A percentile compares a stretch with the other conserved stretches of the same genome.
phyloP scores from a whole-genome alignment of 2,888 invertebrate genomes.

The Oxytorus armatus region DNA sequence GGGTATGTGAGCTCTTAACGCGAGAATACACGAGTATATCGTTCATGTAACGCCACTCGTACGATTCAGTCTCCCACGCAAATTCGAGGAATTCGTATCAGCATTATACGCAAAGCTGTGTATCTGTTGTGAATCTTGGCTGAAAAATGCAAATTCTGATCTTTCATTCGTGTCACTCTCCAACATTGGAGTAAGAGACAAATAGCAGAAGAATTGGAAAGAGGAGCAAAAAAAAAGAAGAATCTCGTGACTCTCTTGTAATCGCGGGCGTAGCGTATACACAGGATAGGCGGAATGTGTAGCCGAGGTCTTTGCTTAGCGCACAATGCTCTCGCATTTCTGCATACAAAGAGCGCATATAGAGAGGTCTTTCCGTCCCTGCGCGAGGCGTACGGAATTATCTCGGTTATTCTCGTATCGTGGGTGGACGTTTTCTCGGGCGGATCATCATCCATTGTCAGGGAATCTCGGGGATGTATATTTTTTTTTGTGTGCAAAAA shows the following conservation, averaged over 20 bases:
- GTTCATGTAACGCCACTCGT: constrained; percentile 58
- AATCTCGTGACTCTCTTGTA: constrained; percentile 52
- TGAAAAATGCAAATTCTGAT: constrained; percentile 45
- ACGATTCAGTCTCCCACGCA: constrained; percentile 51
- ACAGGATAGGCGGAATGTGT: constrained; percentile 60
- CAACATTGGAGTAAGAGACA: constrained; percentile 17
- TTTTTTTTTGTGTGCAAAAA: neutral
- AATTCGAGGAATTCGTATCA: constrained; percentile 51
- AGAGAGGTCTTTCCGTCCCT: constrained; percentile 32
- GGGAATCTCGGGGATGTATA: constrained; percentile 32
- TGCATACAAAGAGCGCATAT: constrained; percentile 70
- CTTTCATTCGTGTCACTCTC: constrained; percentile 28
- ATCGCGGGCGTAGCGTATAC: constrained; percentile 51
- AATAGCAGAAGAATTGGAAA: constrained; percentile 30
- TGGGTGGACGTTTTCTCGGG: constrained; percentile 68
- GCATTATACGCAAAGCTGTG: constrained; percentile 15
- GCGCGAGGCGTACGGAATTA: constrained; percentile 63
- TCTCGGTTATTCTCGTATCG: constrained; percentile 62
- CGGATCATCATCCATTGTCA: constrained; percentile 68
- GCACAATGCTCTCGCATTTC: constrained; percentile 69
- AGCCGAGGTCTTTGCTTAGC: constrained; percentile 52
- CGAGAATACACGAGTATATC: constrained; percentile 49
- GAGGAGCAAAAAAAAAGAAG: constrained; percentile 21
- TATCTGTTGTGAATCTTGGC: constrained; percentile 13
- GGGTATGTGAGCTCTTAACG: constrained; percentile 23